Base-by-base conservation (phyloP, 1,140 invertebrate species). In the Armadillidium nasatum region DNA sequence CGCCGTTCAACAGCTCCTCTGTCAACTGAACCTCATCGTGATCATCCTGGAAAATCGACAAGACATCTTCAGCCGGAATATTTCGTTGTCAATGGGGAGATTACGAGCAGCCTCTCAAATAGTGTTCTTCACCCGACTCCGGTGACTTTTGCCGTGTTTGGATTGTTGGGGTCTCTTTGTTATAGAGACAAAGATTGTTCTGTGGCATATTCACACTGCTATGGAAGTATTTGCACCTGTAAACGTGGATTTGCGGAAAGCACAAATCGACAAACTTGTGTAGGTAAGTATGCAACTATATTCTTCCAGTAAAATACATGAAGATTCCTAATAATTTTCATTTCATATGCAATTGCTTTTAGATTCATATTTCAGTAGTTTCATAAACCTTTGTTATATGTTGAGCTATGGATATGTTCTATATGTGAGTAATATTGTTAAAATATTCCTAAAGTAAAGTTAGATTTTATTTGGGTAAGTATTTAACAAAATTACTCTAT, bases 111-210 rank as follows among this genome's bases (percentile, higher is more conserved):
- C 46, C 73, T 79, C 73, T 78, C 77, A 54, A 81, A 82, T 71
- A 78, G 79, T 73, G 77, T 78, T 67, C 78, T 82, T 44, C 76
- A 76, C 9, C 78, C 82, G 13, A 83, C 82, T 0, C 80, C 77
- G 44, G 76, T 79, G 54, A 78, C 79, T 67, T 81, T 89, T 74
- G 88, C 90, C 44, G 87, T 92, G 66, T 89, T 89, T 44, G 89
- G 91, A 21, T 84, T 91, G 67, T 84, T 94, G 11, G 92, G 92
- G 9, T 92, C 94, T 84, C 83, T 91, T 44, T 94, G 92, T 84
- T 87, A 87, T n/a, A 86, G 88, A 46, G 89, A 91, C 82, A 85
- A 85, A 43, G 92, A 94, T 83, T 94, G 93, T 83, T 85, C 88
- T 0, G 89, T 92, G 79, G 86, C 88, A 15, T 88, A 91, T 80